Percentiles rank a stretch among this genome's conserved stretches.
These are phyloP conservation scores for Azemiops feae DNA, from an alignment of 2,113 vertebrate species.

Conservation along the genomic window DNA sequence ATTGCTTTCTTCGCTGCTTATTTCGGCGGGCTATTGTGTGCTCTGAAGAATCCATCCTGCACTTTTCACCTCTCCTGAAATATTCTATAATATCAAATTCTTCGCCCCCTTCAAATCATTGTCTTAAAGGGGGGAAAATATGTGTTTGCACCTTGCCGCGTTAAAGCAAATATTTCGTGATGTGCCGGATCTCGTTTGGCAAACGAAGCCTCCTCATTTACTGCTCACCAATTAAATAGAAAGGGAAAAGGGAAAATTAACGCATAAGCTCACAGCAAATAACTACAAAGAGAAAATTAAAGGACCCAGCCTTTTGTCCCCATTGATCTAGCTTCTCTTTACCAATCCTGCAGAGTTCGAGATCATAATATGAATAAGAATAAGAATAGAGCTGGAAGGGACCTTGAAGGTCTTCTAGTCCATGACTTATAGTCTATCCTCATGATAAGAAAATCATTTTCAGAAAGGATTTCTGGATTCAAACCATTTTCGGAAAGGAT, in stretches of 20 bases:
- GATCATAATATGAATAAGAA: background rate
- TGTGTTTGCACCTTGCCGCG: background rate
- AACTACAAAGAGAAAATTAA: background rate
- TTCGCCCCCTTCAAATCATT: background rate
- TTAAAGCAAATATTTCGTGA: slow-evolving; percentile 32
- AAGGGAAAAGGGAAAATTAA: background rate
- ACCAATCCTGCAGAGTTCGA: slow-evolving; percentile 10
- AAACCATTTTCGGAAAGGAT: slow-evolving; percentile 20
- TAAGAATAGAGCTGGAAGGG: background rate
- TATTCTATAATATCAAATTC: rapidly evolving
- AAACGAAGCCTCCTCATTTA: slow-evolving; percentile 30
- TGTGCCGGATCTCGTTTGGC: background rate
- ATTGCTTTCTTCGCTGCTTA: background rate
- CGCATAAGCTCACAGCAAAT: background rate
- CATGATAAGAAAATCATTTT: slow-evolving; percentile 5
- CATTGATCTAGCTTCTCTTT: background rate
- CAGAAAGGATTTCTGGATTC: background rate
- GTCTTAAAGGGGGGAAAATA: background rate
- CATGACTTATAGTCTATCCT: background rate
- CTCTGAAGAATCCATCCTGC: too few species aligned
- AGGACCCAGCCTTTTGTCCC: background rate
- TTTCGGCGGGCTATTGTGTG: rapidly evolving
- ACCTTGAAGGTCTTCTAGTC: too few species aligned
- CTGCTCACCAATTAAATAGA: slow-evolving; percentile 25
- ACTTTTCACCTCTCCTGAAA: background rate